phyloP scores from a whole-genome alignment of 2,113 vertebrate species.

The Nyctibius bracteatus region DNA sequence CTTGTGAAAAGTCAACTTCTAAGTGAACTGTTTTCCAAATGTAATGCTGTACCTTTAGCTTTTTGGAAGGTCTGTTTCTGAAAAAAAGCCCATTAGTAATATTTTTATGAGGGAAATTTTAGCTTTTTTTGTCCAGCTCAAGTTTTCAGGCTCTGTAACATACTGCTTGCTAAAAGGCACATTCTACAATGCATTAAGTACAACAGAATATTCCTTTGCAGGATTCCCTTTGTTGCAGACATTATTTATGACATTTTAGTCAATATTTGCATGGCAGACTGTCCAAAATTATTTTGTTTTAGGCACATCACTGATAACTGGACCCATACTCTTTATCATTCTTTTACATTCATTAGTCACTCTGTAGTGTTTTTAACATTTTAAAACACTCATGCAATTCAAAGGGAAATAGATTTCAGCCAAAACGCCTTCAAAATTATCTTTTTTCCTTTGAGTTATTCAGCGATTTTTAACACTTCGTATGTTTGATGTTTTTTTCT shows the following conservation, averaged over 20 bases:
- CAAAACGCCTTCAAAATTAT: conserved; percentile 66
- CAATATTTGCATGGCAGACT: conserved; percentile 56
- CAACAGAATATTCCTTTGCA: conserved; percentile 52
- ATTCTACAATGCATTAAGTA: conserved; percentile 30
- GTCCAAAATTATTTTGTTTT: conserved; percentile 58
- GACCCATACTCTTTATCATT: conserved; percentile 61
- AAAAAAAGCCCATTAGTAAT: not conserved
- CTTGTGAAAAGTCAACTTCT: not conserved
- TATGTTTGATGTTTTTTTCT: conserved; percentile 65
- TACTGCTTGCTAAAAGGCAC: conserved; percentile 25
- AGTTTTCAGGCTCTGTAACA: not conserved
- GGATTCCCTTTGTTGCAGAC: conserved; percentile 60
- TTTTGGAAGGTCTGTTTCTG: not conserved
- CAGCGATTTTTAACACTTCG: conserved; percentile 68
- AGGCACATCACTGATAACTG: conserved; percentile 49
- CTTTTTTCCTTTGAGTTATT: conserved; percentile 64
- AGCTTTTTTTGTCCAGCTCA: not conserved
- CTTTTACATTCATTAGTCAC: conserved; percentile 58
- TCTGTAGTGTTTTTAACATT: conserved; percentile 70
- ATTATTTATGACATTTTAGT: conserved; percentile 62
- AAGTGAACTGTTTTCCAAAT: not conserved
- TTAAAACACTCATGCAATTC: conserved; percentile 69
- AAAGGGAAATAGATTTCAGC: conserved; percentile 64
- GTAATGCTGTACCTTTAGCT: not conserved
- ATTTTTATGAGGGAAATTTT: not conserved